These are phyloP conservation scores for Drosophila formosana DNA, from an alignment of 2,888 invertebrate species.

Conservation along the genomic window DNA sequence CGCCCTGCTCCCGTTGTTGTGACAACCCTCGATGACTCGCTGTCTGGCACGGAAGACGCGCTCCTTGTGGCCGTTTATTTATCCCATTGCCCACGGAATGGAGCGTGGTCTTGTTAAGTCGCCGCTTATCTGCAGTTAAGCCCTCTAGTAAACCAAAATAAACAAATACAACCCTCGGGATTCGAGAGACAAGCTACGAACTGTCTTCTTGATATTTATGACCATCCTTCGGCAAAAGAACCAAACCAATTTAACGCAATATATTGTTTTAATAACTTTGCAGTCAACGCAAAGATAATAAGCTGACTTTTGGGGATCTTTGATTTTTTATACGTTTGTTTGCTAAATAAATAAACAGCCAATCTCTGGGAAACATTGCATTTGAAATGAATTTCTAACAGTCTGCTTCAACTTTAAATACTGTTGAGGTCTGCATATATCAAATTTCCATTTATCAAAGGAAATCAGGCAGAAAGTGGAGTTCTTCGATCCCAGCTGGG, in stretches of 20 bases:
- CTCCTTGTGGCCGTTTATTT: constrained; percentile 39
- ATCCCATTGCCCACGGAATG: constrained; percentile 24
- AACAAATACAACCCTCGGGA: constrained; percentile 70
- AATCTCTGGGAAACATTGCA: constrained; percentile 2
- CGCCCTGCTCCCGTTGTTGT: constrained; percentile 50
- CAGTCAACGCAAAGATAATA: constrained; percentile 18
- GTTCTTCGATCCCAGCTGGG: neutral
- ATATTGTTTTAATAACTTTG: constrained; percentile 41
- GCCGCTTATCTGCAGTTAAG: constrained; percentile 73
- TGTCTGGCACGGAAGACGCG: constrained; percentile 1
- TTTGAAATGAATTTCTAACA: constrained; percentile 1
- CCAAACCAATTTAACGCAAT: constrained; percentile 29
- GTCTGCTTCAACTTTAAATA: neutral
- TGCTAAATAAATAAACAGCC: constrained; percentile 34
- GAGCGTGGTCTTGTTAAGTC: constrained; percentile 67
- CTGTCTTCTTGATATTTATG: constrained; percentile 62
- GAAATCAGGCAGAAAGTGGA: neutral
- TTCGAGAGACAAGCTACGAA: constrained; percentile 21
- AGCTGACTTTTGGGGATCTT: constrained; percentile 25
- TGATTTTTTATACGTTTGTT: constrained; percentile 16
- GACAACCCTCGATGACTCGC: constrained; percentile 39
- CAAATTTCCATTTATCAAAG: neutral
- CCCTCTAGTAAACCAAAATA: constrained; percentile 72
- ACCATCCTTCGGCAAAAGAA: constrained; percentile 32
- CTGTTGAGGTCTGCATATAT: neutral